A percentile compares a stretch with the other conserved stretches of the same genome.
Conservation (phyloP, 2,113 vertebrate genomes). For the Podiceps cristatus region DNA sequence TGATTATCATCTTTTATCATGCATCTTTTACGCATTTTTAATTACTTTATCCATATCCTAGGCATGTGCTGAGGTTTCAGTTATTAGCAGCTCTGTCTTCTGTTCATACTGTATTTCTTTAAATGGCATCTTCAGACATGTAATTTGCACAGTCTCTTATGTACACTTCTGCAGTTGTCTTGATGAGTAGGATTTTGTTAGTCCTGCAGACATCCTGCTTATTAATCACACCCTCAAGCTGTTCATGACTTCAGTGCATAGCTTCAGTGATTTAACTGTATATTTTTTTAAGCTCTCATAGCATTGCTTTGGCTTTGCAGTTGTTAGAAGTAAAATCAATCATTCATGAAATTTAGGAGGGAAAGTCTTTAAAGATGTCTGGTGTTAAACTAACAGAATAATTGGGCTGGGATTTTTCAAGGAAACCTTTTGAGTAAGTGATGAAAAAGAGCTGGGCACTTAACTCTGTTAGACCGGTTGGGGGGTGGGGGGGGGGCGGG, state of each 20-base stretch:
- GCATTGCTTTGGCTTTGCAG: conserved; percentile 58
- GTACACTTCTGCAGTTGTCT: not conserved
- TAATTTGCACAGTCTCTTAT: not conserved
- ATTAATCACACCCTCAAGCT: conserved; percentile 38
- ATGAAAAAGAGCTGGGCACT: conserved; percentile 63
- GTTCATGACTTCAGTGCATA: conserved; percentile 52
- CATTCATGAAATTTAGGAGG: conserved; percentile 27
- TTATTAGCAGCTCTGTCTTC: conserved; percentile 4
- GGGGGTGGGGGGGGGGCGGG: not conserved
- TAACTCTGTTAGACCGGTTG: conserved; percentile 55
- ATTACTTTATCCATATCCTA: not conserved
- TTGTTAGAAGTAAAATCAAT: conserved; percentile 16
- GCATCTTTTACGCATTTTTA: not conserved
- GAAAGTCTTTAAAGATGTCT: conserved; percentile 19
- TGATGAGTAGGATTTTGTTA: not conserved
- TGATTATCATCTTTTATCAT: not conserved
- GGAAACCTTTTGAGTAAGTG: conserved; percentile 41
- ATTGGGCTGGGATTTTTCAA: conserved; percentile 47
- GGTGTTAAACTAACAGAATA: not conserved
- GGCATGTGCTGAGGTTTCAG: conserved; percentile 30
- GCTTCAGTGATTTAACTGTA: conserved; percentile 24
- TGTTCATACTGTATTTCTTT: conserved; percentile 31
- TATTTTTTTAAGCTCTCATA: conserved; percentile 58
- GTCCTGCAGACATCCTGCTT: conserved; percentile 50
- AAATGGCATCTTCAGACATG: not conserved